phyloP scores from a whole-genome alignment of 2,113 vertebrate species.

The Urocolius indicus region DNA sequence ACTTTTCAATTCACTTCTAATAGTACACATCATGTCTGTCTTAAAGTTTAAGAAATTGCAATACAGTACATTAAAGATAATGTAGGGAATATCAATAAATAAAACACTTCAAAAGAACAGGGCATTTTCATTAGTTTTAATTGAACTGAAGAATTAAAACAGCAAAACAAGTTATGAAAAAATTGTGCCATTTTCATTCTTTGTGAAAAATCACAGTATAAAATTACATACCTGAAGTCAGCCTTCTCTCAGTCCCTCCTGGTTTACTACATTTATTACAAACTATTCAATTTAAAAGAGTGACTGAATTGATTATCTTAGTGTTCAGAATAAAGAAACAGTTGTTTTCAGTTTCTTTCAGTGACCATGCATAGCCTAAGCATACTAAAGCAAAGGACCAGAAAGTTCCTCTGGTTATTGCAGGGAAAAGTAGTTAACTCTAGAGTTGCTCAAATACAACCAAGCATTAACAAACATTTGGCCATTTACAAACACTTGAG shows the following conservation, averaged over 20 bases:
- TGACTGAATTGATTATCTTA: background rate
- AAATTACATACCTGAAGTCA: background rate
- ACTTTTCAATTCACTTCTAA: background rate
- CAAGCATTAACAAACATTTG: background rate
- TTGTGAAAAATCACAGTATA: rapidly evolving
- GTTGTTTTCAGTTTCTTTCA: background rate
- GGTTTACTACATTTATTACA: background rate
- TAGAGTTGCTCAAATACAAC: background rate
- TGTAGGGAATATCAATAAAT: background rate
- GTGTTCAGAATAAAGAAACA: background rate
- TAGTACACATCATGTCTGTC: rapidly evolving
- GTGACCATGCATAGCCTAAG: background rate
- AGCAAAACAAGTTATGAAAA: background rate
- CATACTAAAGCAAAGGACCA: background rate
- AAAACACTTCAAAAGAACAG: background rate
- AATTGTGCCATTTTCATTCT: rapidly evolving
- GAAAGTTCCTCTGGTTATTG: background rate
- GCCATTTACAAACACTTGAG: background rate
- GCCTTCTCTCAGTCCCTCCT: background rate
- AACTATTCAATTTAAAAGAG: background rate
- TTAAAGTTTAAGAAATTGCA: background rate
- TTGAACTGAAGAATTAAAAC: background rate
- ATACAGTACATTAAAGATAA: background rate
- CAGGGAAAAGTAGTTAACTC: background rate
- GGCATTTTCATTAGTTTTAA: background rate